A percentile compares a stretch with the other conserved stretches of the same genome.
phyloP scores from a whole-genome alignment of 2,113 vertebrate genomes.

The Machaerirhynchus nigripectus region DNA sequence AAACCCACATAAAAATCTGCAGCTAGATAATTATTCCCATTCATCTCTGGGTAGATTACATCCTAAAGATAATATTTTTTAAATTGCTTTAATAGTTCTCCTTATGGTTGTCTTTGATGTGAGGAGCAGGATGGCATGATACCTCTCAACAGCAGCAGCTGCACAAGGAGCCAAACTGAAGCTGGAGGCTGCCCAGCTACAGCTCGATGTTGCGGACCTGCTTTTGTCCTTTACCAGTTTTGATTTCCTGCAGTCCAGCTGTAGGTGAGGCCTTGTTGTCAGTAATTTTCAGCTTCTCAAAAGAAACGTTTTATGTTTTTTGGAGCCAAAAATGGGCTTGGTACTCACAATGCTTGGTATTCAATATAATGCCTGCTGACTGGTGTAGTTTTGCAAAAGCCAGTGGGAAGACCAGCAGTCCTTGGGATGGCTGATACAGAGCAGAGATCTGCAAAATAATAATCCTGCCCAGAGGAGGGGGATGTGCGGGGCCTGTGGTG shows the following conservation, averaged over 20 bases:
- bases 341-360: neutral
- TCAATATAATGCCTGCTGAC: neutral
- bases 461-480: neutral
- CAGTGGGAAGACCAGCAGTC: neutral
- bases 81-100: slow-evolving; percentile 33
- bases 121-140: neutral
- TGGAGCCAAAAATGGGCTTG: neutral
- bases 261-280: neutral
- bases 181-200: neutral
- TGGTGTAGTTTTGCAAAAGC: neutral
- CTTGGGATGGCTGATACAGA: neutral
- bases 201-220: rapidly evolving
- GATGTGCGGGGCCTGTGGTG: rapidly evolving
- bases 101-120: neutral
- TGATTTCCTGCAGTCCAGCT: neutral
- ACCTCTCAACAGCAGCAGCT: neutral
- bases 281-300: neutral
- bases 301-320: neutral
- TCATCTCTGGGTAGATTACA: slow-evolving; percentile 3
- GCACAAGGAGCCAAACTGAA: neutral
- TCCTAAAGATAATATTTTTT: slow-evolving; percentile 36
- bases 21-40: neutral
- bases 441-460: neutral
- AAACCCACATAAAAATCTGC: neutral
- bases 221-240: neutral